Base-by-base conservation (phyloP, 2,113 vertebrate species). In the Toxotes chatareus region DNA sequence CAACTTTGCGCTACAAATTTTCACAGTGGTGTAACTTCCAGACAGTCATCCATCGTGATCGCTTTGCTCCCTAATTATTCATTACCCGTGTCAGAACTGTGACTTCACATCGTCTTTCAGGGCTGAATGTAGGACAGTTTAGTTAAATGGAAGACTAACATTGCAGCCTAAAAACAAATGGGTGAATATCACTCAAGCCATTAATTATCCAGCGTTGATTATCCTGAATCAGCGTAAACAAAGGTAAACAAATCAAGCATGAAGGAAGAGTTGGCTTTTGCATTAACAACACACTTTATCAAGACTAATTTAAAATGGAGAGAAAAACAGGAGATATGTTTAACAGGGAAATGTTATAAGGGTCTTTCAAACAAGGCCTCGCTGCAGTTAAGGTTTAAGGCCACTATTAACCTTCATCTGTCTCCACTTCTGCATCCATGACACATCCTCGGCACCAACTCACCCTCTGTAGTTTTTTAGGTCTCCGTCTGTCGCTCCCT, bases 401-500 rank as follows among this genome's bases (percentile, higher is more conserved):
- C 16, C 46, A 38, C 7, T 19, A 10, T 56, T 44, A 36, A 73
- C 42, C 49, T 63, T 71, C 21, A 67, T 76, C 47, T 36, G 14
- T 36, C 13, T 74, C 51, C 11, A 49, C 14, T 53, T 57, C 19
- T 49, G 36, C 46, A 38, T 42, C 34, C 38, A 5, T 51, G 49
- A 76, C 53, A 76, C 32, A 0, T 67, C 49, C 40, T 57, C 68
- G 17, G 36, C 47, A 61, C 21, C 79, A 47, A 67, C 55, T 68
- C 42, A 10, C 34, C 27, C 32, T 23, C 19, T 42, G 21, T 49
- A 67, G 62, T 60, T 65, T 46, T 36, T 38, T 62, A 81, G 16
- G 80, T 71, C 65, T 79, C 82, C 67, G 27, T 27, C 27, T 27
- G 27, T 74, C 32, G 12, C 27, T 46, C 40, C 71, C 40, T 40